Evolutionary conservation across 1,140 invertebrate genomes (phyloP).

Genomic region (Drosophila tristis): DNA sequence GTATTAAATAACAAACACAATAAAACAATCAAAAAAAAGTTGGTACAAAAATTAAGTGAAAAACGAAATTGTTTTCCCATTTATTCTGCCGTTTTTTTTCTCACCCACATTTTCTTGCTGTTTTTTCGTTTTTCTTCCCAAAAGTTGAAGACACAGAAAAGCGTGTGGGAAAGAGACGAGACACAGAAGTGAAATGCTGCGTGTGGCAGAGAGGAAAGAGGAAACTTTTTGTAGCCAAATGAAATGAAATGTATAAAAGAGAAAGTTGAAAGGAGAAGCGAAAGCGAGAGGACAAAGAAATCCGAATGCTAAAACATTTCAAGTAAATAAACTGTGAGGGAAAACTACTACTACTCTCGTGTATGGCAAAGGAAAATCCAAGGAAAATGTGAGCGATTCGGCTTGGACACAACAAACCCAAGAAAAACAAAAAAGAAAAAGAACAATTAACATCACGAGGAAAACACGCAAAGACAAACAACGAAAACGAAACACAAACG

Average conservation of each 20-base stretch:
- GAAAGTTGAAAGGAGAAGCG: slow-evolving; percentile 29
- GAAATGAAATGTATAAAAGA: slow-evolving; percentile 46
- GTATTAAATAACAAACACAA: background rate
- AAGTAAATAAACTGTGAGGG: slow-evolving; percentile 63
- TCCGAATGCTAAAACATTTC: slow-evolving; percentile 48
- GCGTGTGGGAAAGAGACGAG: background rate
- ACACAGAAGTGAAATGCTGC: no score
- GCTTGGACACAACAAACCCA: slow-evolving; percentile 43
- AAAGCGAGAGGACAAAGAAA: slow-evolving; percentile 28
- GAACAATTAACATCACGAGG: slow-evolving; percentile 48
- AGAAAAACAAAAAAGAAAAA: slow-evolving; percentile 48
- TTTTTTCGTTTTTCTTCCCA: slow-evolving; percentile 13
- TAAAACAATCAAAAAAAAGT: slow-evolving; percentile 7
- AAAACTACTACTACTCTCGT: slow-evolving; percentile 37
- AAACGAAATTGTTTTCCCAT: slow-evolving; percentile 44
- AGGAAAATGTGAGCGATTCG: slow-evolving; percentile 54
- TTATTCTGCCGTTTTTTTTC: slow-evolving; percentile 26
- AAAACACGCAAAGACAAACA: slow-evolving; percentile 42
- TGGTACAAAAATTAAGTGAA: slow-evolving; percentile 27
- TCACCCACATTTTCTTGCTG: slow-evolving; percentile 39
- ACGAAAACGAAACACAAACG: slow-evolving; percentile 19
- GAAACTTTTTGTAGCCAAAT: slow-evolving; percentile 52
- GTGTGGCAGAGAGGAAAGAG: no score
- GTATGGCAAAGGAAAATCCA: slow-evolving; percentile 19
- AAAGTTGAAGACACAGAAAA: slow-evolving; percentile 14